phyloP scores from a whole-genome alignment of 2,797 vertebrate species.

The Clamator glandarius region DNA sequence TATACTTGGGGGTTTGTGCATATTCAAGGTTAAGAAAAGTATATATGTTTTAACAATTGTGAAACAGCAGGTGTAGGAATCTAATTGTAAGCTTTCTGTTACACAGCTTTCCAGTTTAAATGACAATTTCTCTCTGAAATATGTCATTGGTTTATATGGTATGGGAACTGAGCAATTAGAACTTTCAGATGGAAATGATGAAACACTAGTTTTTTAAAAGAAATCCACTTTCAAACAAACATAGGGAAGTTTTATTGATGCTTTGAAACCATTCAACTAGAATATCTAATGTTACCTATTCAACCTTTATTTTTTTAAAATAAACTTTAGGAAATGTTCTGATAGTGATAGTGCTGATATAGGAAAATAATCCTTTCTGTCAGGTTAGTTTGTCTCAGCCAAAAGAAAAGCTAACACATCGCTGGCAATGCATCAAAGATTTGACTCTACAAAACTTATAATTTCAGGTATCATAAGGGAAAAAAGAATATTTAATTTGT shows the following conservation, averaged over 20 bases:
- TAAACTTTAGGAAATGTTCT: background rate
- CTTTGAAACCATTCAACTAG: background rate
- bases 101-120: background rate
- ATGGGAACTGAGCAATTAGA: background rate
- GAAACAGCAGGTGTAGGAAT: background rate
- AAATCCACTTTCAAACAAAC: background rate
- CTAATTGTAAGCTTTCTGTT: background rate
- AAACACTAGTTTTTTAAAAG: background rate
- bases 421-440: background rate
- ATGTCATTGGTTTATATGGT: rapidly evolving
- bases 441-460: background rate
- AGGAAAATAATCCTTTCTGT: background rate
- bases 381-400: background rate
- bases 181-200: background rate
- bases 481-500: background rate
- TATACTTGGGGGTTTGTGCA: background rate
- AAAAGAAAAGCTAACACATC: background rate
- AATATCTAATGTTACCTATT: background rate
- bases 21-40: background rate
- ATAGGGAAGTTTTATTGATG: background rate
- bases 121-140: background rate
- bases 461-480: background rate
- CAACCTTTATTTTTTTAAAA: background rate
- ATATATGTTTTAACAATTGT: background rate
- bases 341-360: background rate